Base-by-base conservation (phyloP, 2,888 invertebrate species). In the Sabellastarte sp. region DNA sequence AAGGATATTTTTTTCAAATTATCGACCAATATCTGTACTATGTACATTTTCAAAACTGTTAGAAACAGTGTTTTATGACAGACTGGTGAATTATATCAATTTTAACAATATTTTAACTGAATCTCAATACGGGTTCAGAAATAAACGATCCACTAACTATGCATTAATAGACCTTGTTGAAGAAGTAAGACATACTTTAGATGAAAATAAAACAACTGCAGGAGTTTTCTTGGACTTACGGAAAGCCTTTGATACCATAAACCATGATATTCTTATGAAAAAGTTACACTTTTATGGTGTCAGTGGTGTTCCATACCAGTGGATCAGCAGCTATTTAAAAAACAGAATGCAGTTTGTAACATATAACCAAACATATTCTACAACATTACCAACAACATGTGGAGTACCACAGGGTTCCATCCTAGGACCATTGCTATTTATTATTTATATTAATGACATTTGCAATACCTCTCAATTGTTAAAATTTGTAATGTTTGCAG, bases 21-120 rank as follows among this genome's bases (percentile, higher is more conserved):
- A 57, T 32, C 24, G 57, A 32, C 57, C 57, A 31, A 32, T 57
- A 32, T 57, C 32, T 31, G 3, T 29, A 32, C 29, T 57, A 24
- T n/a, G 32, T 26, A 20, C 26, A 29, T 28, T 55, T 55, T 55
- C 56, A 4, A 55, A 55, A 55, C 20, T 24, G 29, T n/a, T n/a
- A n/a, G n/a, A n/a, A n/a, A n/a, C n/a, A n/a, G n/a, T n/a, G 20
- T 24, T 24, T 24, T 28, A 55, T 28, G 29, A 20, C 29, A 20
- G 56, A 26, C 1, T 1, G 3, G 3, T 26, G 26, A 55, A 55
- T 26, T 55, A 1, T 55, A 28, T 28, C 29, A 29, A 1, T 26
- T n/a, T 28, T 20, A 26, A 55, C 30, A 55, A 55, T 55, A 26
- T 55, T 28, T 1, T 55, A 29, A 28, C 24, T n/a, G 29, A 55